Conservation (phyloP, 1,140 invertebrate genomes). For the Protaetia brevitarsis region DNA sequence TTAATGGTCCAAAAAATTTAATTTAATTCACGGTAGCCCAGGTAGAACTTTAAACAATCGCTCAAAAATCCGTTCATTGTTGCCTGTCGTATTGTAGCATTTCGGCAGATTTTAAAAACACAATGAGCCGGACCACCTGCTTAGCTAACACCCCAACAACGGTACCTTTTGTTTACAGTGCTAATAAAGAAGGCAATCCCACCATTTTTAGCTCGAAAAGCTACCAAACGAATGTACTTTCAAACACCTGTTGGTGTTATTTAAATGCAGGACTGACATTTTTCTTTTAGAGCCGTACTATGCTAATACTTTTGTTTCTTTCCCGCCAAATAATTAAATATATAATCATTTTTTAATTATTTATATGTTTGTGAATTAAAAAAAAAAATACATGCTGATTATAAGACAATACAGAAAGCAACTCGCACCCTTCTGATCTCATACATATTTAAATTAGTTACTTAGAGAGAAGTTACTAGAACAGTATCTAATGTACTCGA, state of each 20-base stretch:
- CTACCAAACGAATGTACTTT: background rate
- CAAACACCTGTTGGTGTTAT: background rate
- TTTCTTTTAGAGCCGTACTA: too few relatives aligned
- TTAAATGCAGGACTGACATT: too few relatives aligned
- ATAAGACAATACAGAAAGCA: background rate
- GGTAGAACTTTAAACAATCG: background rate
- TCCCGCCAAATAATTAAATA: too few relatives aligned
- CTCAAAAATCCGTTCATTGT: background rate
- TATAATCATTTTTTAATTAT: too few relatives aligned
- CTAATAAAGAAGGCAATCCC: slow-evolving; percentile 1
- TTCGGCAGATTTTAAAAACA: slow-evolving; percentile 8
- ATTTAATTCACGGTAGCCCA: background rate
- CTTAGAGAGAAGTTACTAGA: too few relatives aligned
- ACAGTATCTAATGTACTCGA: too few relatives aligned
- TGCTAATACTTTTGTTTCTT: too few relatives aligned
- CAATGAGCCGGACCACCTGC: background rate
- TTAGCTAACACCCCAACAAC: slow-evolving; percentile 5
- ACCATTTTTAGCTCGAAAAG: background rate
- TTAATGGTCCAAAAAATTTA: too few relatives aligned
- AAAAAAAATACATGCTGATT: background rate
- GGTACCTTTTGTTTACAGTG: slow-evolving; percentile 1
- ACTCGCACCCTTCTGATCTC: background rate
- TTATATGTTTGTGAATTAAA: too few relatives aligned
- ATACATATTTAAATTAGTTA: too few relatives aligned
- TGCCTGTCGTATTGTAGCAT: background rate